Evolutionary conservation across 2,797 vertebrate genomes (phyloP).

Genomic region (Chloroceryle amazona): DNA sequence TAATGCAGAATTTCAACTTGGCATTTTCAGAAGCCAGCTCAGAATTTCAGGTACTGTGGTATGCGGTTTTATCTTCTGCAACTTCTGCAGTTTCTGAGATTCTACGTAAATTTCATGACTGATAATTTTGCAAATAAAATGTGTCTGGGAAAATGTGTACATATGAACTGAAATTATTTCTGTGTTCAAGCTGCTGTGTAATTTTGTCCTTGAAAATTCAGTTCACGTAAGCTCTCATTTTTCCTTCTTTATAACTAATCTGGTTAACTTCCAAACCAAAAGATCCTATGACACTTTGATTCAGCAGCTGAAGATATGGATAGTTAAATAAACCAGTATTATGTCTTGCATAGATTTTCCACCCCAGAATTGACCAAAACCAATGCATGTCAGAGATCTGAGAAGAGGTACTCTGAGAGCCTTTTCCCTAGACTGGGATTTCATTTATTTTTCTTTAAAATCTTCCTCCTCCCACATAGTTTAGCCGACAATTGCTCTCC

Average conservation of each 20-base stretch:
- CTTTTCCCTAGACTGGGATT: not conserved
- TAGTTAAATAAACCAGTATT: not conserved
- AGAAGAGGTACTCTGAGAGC: not conserved
- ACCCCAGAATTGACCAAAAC: not conserved
- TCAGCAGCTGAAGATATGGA: not conserved
- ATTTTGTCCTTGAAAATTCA: not conserved
- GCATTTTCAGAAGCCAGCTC: not conserved
- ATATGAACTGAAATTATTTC: not conserved
- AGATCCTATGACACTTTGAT: not conserved
- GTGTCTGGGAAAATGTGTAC: not conserved
- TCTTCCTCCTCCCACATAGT: not conserved
- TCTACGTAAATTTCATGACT: not conserved
- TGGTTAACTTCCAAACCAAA: not conserved
- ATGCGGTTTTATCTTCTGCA: not conserved
- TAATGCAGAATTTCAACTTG: not conserved
- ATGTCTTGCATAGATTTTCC: not conserved
- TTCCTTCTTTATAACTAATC: not conserved
- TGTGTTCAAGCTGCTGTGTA: not conserved
- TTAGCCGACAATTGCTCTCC: not conserved
- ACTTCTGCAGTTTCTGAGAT: not conserved
- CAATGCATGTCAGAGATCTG: rapidly evolving
- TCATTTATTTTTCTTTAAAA: not conserved
- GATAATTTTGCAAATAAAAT: not conserved
- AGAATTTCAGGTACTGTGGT: not conserved
- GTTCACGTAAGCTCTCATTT: not conserved